A percentile compares a stretch with the other conserved stretches of the same genome.
Conservation (phyloP, 2,113 vertebrate genomes). For the Leptobrachium leishanense region DNA sequence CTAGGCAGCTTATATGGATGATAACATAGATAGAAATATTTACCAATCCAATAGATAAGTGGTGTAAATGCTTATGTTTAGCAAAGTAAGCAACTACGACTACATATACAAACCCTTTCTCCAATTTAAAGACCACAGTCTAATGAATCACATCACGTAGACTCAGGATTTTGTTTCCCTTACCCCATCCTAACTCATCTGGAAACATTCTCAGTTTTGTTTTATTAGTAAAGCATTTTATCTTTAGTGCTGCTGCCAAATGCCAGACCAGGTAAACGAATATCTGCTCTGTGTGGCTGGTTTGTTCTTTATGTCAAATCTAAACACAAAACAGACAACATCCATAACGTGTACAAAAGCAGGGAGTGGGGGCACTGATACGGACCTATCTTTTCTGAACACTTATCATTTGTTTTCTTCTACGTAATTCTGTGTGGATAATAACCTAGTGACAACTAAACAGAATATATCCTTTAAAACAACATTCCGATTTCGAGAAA, state of each 20-base stretch:
- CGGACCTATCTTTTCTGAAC: background rate
- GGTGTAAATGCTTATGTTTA: no score
- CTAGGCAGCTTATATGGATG: no score
- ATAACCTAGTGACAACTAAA: background rate
- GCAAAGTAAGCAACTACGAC: no score
- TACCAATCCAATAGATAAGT: no score
- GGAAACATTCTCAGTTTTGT: constrained; percentile 7
- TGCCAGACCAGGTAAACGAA: constrained; percentile 5
- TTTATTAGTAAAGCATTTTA: background rate
- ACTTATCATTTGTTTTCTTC: background rate
- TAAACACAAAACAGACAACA: constrained; percentile 3
- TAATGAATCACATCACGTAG: background rate
- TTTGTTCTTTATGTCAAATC: background rate
- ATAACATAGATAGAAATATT: no score
- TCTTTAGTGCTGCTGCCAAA: background rate
- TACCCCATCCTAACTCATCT: constrained; percentile 7
- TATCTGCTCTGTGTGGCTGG: background rate
- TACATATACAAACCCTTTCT: background rate
- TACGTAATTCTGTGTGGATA: constrained; percentile 7
- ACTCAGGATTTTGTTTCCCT: background rate
- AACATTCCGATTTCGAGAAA: no score
- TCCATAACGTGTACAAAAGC: background rate
- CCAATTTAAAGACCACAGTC: background rate
- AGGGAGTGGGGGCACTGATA: background rate
- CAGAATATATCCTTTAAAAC: background rate